A percentile compares a stretch with the other conserved stretches of the same genome.
phyloP scores from a whole-genome alignment of 2,797 vertebrate genomes.

The Sebastes paucispinis region DNA sequence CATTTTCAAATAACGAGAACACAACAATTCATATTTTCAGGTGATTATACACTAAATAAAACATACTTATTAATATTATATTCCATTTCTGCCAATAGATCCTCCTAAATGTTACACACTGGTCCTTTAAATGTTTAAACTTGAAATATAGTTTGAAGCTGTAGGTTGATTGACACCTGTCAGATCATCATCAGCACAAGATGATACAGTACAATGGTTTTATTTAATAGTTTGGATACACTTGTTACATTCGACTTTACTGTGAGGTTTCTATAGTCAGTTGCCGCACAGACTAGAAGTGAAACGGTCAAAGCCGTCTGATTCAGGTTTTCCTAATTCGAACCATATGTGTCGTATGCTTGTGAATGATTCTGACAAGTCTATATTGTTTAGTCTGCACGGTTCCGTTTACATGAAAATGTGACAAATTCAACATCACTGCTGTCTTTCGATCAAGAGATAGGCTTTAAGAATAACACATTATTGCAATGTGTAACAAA shows the following conservation, averaged over 20 bases:
- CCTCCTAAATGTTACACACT: background rate
- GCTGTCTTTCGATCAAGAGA: conserved; percentile 66
- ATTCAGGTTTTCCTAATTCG: conserved; percentile 58
- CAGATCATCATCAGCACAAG: background rate
- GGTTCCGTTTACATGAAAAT: conserved; percentile 75
- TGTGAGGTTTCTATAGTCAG: conserved; percentile 6
- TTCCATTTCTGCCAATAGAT: no score
- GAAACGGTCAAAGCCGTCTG: conserved; percentile 44
- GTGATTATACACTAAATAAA: no score
- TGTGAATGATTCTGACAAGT: conserved; percentile 66
- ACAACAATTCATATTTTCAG: no score
- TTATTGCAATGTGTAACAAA: conserved; percentile 59
- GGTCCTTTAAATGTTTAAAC: background rate
- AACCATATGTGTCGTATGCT: conserved; percentile 65
- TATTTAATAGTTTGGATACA: conserved; percentile 4
- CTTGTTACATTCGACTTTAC: background rate
- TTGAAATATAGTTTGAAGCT: background rate
- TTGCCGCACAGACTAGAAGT: conserved; percentile 3
- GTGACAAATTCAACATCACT: conserved; percentile 76
- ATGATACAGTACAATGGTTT: conserved; percentile 1
- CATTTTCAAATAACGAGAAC: no score
- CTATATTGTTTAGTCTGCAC: conserved; percentile 75
- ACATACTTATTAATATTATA: no score
- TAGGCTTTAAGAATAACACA: conserved; percentile 66
- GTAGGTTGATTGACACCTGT: background rate